These are phyloP conservation scores for Belgica antarctica DNA, from an alignment of 2,888 invertebrate species.

Conservation along the genomic window DNA sequence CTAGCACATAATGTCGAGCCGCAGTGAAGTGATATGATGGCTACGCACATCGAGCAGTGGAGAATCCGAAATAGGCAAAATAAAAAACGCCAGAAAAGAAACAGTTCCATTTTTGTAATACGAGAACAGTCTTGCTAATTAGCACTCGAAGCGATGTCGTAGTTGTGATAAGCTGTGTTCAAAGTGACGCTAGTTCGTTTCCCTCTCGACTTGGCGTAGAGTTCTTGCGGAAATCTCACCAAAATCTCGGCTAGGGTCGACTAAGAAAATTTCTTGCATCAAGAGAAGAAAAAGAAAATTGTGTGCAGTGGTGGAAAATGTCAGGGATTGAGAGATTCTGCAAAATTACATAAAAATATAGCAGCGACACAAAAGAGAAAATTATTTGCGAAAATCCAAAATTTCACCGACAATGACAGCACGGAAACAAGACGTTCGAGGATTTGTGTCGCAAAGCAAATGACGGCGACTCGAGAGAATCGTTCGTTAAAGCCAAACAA, in stretches of 20 bases:
- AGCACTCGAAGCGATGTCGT: constrained; percentile 7
- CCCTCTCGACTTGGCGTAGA: neutral
- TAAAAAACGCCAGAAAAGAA: constrained; percentile 35
- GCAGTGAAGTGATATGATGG: constrained; percentile 33
- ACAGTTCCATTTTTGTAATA: constrained; percentile 12
- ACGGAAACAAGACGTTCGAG: neutral
- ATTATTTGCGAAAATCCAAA: neutral
- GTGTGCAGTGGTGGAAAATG: constrained; percentile 11
- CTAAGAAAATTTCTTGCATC: neutral
- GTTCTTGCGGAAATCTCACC: neutral
- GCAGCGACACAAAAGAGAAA: too few species aligned
- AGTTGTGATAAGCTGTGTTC: neutral
- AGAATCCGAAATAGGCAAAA: constrained; percentile 37
- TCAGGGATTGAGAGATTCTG: constrained; percentile 1
- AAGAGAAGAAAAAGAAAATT: constrained; percentile 10
- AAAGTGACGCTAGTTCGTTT: neutral
- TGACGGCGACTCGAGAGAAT: neutral
- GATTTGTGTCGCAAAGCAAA: neutral
- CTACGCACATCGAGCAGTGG: constrained; percentile 1
- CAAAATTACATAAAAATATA: neutral
- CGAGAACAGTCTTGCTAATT: neutral
- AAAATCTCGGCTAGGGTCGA: neutral
- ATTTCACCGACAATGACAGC: neutral
- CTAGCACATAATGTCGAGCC: neutral
- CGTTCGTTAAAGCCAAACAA: constrained; percentile 6